Percentiles rank a stretch among this genome's conserved stretches.
phyloP scores from a whole-genome alignment of 2,113 vertebrate species.

The Fregetta grallaria region DNA sequence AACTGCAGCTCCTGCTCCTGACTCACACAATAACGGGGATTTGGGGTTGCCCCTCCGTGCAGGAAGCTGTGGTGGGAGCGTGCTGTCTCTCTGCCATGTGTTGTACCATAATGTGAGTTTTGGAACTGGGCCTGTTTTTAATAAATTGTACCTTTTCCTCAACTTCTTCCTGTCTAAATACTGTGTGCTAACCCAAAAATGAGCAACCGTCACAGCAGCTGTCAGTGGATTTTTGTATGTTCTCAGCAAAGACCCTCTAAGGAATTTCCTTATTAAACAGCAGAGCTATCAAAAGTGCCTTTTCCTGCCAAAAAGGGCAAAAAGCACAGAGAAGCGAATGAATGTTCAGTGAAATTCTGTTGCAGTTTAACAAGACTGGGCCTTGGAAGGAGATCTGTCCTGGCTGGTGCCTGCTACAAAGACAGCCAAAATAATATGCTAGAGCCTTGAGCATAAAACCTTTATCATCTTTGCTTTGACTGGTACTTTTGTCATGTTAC shows the following conservation, averaged over 20 bases:
- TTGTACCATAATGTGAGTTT: not conserved
- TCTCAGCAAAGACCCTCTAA: constrained; percentile 35
- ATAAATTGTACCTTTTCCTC: constrained; percentile 42
- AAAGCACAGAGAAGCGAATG: not conserved
- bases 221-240: constrained; percentile 27
- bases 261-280: constrained; percentile 55
- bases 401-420: not conserved
- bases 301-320: constrained; percentile 53
- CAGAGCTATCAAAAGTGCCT: not conserved
- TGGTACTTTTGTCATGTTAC: not conserved
- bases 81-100: not conserved
- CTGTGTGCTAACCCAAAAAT: not conserved
- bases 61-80: not conserved
- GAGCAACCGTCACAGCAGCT: constrained; percentile 17
- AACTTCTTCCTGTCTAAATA: not conserved
- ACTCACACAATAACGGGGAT: not conserved
- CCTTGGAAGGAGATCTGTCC: not conserved
- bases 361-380: not conserved
- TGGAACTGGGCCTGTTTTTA: not conserved
- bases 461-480: not conserved
- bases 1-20: not conserved
- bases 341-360: constrained; percentile 36
- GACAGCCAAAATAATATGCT: not conserved
- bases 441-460: not conserved
- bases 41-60: not conserved